phyloP scores from a whole-genome alignment of 2,888 invertebrate species.

The Cybosia mesomella region DNA sequence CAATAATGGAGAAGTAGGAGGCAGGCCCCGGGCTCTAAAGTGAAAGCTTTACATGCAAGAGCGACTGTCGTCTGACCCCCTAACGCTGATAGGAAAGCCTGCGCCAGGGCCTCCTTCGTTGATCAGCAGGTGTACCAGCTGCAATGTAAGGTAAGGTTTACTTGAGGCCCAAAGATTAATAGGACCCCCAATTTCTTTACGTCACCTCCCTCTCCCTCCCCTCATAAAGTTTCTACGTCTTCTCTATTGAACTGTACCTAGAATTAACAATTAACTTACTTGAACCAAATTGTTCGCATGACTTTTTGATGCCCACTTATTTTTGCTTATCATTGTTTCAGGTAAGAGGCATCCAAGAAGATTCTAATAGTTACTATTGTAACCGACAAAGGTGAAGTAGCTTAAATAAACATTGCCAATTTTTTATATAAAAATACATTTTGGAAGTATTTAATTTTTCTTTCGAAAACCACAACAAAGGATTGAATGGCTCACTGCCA shows the following conservation, averaged over 20 bases:
- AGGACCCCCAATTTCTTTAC: background rate
- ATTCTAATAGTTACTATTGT: background rate
- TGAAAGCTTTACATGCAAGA: too few species aligned
- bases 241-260: background rate
- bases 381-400: slow-evolving; percentile 20
- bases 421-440: slow-evolving; percentile 38
- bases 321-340: slow-evolving; percentile 63
- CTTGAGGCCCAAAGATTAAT: too few species aligned
- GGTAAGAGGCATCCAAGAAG: slow-evolving; percentile 57
- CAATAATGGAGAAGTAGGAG: too few species aligned
- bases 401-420: slow-evolving; percentile 10
- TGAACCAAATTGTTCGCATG: slow-evolving; percentile 24
- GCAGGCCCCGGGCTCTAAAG: too few species aligned
- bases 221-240: background rate
- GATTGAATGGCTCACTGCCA: slow-evolving; percentile 71
- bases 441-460: slow-evolving; percentile 58
- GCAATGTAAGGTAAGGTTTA: too few species aligned
- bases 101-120: too few species aligned
- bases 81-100: too few species aligned
- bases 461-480: slow-evolving; percentile 69
- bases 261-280: background rate
- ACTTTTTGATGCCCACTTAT: slow-evolving; percentile 16
- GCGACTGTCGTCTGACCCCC: too few species aligned
- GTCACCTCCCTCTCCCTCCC: too few species aligned
- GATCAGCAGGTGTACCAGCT: too few species aligned